phyloP scores from a whole-genome alignment of 2,113 vertebrate genomes.

The Silurus meridionalis region DNA sequence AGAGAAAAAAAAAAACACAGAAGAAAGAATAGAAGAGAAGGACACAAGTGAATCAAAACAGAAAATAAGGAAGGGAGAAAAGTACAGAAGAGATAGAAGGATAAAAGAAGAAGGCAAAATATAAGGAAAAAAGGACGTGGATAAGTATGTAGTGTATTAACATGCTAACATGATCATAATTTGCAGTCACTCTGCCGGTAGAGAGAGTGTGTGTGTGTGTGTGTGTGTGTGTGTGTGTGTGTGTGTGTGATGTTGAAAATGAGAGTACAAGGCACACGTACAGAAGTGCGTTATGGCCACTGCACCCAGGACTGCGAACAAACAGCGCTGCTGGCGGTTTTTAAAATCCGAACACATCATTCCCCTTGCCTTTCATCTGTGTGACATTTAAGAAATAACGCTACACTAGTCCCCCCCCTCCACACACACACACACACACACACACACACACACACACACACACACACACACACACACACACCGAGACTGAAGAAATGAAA shows the following conservation, averaged over 20 bases:
- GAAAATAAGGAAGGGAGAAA: background rate
- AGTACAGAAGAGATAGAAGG: background rate
- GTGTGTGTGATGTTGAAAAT: conserved; percentile 17
- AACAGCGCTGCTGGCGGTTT: conserved; percentile 45
- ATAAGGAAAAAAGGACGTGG: background rate
- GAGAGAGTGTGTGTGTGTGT: background rate
- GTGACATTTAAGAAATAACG: conserved; percentile 55
- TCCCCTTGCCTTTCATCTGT: conserved; percentile 52
- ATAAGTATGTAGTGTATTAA: background rate
- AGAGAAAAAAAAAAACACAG: background rate
- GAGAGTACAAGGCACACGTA: conserved; percentile 25
- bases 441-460: conserved; percentile 25
- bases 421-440: background rate
- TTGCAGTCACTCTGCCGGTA: background rate
- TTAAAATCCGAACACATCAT: conserved; percentile 52
- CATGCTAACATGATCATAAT: background rate
- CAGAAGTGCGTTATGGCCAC: conserved; percentile 34
- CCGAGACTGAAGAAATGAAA: conserved; percentile 25
- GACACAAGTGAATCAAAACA: background rate
- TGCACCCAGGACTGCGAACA: conserved; percentile 45
- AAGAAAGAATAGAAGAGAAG: background rate
- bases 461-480: background rate
- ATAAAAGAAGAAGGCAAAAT: background rate
- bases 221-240: no score
- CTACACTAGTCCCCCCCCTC: background rate